Base-by-base conservation (phyloP, 2,797 vertebrate species). In the Gastrophryne carolinensis region DNA sequence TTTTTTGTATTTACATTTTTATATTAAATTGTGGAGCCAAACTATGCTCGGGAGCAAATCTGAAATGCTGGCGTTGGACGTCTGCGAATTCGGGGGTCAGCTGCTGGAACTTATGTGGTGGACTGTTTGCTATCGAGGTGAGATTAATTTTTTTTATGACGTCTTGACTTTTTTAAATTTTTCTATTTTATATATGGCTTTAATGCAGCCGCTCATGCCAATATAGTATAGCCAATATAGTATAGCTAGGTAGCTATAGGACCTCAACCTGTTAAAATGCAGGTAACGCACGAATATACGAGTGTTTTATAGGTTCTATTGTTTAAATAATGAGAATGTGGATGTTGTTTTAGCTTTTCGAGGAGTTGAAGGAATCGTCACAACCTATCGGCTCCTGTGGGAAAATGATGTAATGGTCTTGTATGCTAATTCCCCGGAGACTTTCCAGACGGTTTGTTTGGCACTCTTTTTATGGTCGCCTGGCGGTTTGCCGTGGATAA, bases 111-210 rank as follows among this genome's bases (percentile, higher is more conserved):
- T 96, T 87, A 91, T 98, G 81, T 95, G 95, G 92, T 84, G 96
- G 78, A 93, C 93, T 56, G 86, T 96, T 73, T 98, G 95, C 88
- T 95, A 96, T 85, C 89, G 91, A 95, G 96, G 96, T 97, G 91
- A 96, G 95, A 73, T 29, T n/a, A 10, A 32, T 58, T 10, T 9
- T 19, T 1, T 23, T 56, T 17, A 12, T n/a, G 3, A 1, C 9
- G 30, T 49, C 23, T 11, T 12, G 11, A 23, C 23, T 60, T 37
- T 13, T 24, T 61, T 24, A 13, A 21, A 5, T 41, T 15, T 3
- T 12, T 24, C 15, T 26, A 39, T 41, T 41, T 62, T 13, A 37
- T 11, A 41, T 15, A n/a, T n/a, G n/a, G n/a, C n/a, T 24, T 62
- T 62, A 5, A 39, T 24, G 1, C n/a, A 10, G 34, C 2, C 13